Conservation (phyloP, 2,797 vertebrate species). For the Trematomus bernacchii region DNA sequence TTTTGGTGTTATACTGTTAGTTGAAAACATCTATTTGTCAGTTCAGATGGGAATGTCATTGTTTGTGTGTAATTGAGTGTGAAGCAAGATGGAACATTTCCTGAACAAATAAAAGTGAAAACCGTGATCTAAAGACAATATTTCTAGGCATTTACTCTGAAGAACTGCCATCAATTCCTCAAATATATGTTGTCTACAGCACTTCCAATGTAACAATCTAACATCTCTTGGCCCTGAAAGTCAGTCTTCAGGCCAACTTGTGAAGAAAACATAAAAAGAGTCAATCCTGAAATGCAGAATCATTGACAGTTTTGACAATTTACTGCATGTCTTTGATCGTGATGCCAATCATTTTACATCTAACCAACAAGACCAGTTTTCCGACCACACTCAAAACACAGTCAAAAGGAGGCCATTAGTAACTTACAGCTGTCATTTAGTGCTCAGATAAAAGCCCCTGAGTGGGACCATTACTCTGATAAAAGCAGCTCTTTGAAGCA, state of each 20-base stretch:
- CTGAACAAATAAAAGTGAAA: background rate
- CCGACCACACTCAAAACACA: constrained; percentile 11
- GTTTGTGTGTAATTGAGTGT: background rate
- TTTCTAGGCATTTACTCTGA: background rate
- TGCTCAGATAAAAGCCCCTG: constrained; percentile 65
- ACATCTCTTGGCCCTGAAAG: background rate
- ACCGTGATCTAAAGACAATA: background rate
- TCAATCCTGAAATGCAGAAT: background rate
- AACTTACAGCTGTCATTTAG: constrained; percentile 49
- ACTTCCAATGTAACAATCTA: background rate
- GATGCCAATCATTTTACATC: background rate
- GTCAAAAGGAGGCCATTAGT: constrained; percentile 35
- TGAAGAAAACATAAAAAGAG: background rate
- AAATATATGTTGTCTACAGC: background rate
- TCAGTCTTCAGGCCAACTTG: background rate
- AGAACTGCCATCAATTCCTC: background rate
- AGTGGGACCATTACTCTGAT: constrained; percentile 67
- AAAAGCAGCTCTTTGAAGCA: constrained; percentile 77
- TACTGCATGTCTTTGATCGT: background rate
- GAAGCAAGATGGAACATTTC: background rate
- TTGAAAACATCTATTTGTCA: constrained; percentile 3
- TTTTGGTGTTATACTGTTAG: background rate
- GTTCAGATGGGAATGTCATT: background rate
- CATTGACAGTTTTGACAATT: background rate
- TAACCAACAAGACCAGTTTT: background rate